Evolutionary conservation across 2,113 vertebrate genomes (phyloP).

Genomic region (Synchiropus splendidus): DNA sequence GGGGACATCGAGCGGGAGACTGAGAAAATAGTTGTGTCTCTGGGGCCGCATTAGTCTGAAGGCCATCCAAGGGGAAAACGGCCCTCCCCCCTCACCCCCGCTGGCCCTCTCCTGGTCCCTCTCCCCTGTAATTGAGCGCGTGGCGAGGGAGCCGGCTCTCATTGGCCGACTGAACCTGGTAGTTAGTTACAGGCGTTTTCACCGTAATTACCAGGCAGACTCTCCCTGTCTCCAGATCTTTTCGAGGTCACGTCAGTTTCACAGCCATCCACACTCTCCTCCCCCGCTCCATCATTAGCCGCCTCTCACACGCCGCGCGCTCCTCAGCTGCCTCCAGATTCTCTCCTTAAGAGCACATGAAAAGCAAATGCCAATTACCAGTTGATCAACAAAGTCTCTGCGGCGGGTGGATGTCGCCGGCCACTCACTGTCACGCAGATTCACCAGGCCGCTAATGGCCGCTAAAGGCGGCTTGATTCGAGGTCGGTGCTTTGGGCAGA

Average conservation of each 20-base stretch:
- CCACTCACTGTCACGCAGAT: constrained; percentile 44
- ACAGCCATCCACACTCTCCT: constrained; percentile 40
- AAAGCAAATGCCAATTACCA: constrained; percentile 49
- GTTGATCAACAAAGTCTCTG: constrained; percentile 35
- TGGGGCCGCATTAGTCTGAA: constrained; percentile 60
- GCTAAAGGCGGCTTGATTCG: constrained; percentile 37
- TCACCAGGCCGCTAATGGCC: constrained; percentile 24
- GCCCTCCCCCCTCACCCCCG: constrained; percentile 28
- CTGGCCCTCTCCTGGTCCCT: constrained; percentile 28
- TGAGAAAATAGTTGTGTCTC: constrained; percentile 54
- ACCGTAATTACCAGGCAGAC: constrained; percentile 60
- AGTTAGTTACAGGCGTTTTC: constrained; percentile 67
- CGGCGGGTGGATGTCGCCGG: constrained; percentile 26
- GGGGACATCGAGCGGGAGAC: constrained; percentile 19
- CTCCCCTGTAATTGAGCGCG: constrained; percentile 56
- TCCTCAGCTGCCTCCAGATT: constrained; percentile 15
- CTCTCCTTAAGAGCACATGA: constrained; percentile 51
- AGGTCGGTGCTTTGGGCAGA: constrained; percentile 21
- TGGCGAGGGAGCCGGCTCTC: constrained; percentile 47
- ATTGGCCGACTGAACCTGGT: constrained; percentile 54
- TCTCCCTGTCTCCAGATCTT: constrained; percentile 47
- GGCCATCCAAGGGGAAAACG: constrained; percentile 61
- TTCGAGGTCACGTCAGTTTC: constrained; percentile 67
- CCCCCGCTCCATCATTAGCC: constrained; percentile 31
- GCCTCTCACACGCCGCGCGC: constrained; percentile 28